Conservation (phyloP, 2,113 vertebrate species). For the Aptenodytes forsteri region DNA sequence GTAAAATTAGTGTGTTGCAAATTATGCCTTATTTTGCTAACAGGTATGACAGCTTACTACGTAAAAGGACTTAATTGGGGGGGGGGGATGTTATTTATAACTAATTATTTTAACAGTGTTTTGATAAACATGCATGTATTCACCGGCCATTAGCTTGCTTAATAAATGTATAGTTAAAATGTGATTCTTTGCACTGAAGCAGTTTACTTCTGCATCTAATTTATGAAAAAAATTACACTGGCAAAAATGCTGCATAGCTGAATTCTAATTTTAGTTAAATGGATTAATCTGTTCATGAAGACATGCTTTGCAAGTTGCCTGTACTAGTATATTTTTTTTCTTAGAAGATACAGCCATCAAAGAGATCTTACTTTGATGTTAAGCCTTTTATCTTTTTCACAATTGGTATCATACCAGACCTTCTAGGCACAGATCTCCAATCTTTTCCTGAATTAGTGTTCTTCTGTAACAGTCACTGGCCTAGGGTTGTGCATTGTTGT, state of each 20-base stretch:
- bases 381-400: background rate
- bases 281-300: slow-evolving; percentile 41
- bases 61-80: slow-evolving; percentile 21
- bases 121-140: slow-evolving; percentile 70
- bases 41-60: background rate
- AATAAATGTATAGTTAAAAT: slow-evolving; percentile 54
- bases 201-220: slow-evolving; percentile 49
- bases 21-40: slow-evolving; percentile 39
- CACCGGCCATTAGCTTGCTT: slow-evolving; percentile 48
- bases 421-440: background rate
- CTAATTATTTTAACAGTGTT: slow-evolving; percentile 50
- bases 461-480: background rate
- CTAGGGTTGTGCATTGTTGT: background rate
- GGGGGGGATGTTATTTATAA: slow-evolving; percentile 16
- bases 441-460: background rate
- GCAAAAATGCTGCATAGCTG: slow-evolving; percentile 52
- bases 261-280: background rate
- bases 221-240: slow-evolving; percentile 46
- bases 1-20: slow-evolving; percentile 50
- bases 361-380: background rate
- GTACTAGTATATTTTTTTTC: background rate
- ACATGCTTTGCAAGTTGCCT: background rate
- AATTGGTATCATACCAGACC: background rate
- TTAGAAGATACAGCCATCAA: background rate
- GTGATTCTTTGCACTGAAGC: slow-evolving; percentile 40